Percentiles rank a stretch among this genome's conserved stretches.
Evolutionary conservation across 2,888 invertebrate species (phyloP).

Genomic region (Diarsia mendica): DNA sequence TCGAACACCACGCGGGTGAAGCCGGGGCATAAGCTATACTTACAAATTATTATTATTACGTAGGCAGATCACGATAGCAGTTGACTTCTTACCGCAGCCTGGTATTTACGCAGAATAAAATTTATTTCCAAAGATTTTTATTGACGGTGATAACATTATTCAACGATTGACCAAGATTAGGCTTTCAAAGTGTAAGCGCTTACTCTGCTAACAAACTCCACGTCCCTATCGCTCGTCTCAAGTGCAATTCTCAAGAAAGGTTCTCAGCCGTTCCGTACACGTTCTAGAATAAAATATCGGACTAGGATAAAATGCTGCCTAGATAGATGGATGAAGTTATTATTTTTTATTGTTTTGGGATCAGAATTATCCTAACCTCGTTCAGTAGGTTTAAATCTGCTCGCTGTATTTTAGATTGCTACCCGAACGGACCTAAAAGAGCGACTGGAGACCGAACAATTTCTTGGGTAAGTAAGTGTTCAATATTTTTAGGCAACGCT

Average conservation of each 20-base stretch:
- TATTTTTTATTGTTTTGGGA: conserved; percentile 56
- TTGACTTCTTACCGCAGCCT: too few relatives aligned
- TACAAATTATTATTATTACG: too few relatives aligned
- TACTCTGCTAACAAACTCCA: conserved; percentile 35
- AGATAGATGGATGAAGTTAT: conserved; percentile 41
- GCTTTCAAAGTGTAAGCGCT: conserved; percentile 15
- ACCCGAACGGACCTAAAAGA: conserved; percentile 20
- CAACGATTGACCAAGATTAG: conserved; percentile 18
- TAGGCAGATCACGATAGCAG: too few relatives aligned
- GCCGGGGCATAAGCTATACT: too few relatives aligned
- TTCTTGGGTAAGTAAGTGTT: conserved; percentile 29
- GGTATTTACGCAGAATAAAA: too few relatives aligned
- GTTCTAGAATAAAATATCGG: conserved; percentile 48
- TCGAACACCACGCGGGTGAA: too few relatives aligned
- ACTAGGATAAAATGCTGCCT: conserved; percentile 25
- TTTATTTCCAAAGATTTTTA: neutral
- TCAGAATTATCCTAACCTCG: conserved; percentile 41
- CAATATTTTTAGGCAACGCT: conserved; percentile 36
- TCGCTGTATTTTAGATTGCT: conserved; percentile 34
- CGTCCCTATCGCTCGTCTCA: conserved; percentile 10
- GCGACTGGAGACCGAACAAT: conserved; percentile 14
- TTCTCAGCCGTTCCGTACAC: conserved; percentile 28
- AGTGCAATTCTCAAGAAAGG: conserved; percentile 40
- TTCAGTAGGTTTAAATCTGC: conserved; percentile 33
- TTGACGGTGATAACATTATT: conserved; percentile 1